phyloP scores from a whole-genome alignment of 2,113 vertebrate genomes.

The human region DNA sequence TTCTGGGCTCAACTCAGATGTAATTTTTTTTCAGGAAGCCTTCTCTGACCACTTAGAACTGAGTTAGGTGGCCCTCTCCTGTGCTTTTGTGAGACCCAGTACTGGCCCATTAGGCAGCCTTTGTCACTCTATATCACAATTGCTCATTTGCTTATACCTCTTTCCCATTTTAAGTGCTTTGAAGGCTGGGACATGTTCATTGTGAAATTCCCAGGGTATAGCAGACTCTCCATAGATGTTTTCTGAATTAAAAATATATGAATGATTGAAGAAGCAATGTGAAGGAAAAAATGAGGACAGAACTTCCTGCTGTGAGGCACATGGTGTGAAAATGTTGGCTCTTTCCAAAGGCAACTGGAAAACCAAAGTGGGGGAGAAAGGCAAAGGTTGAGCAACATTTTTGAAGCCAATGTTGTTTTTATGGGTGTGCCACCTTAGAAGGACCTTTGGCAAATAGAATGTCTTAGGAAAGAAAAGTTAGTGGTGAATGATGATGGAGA shows the following conservation, averaged over 20 bases:
- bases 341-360: not conserved
- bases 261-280: not conserved
- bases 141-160: not conserved
- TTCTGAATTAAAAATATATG: not conserved
- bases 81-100: not conserved
- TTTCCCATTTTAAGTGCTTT: not conserved
- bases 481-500: not conserved
- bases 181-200: not conserved
- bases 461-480: not conserved
- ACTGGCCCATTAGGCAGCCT: no score
- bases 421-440: not conserved
- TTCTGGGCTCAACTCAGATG: not conserved
- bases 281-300: not conserved
- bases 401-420: not conserved
- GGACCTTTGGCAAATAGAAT: not conserved
- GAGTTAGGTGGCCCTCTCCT: not conserved
- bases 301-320: not conserved
- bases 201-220: not conserved
- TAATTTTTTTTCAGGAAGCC: not conserved
- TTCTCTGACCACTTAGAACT: not conserved
- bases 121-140: not conserved
- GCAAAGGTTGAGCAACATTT: not conserved
- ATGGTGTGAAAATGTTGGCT: not conserved
- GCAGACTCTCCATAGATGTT: not conserved
- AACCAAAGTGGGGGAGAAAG: not conserved